Conservation (phyloP, 64 coral and sea anemone species). For the Stichodactyla mertensii region DNA sequence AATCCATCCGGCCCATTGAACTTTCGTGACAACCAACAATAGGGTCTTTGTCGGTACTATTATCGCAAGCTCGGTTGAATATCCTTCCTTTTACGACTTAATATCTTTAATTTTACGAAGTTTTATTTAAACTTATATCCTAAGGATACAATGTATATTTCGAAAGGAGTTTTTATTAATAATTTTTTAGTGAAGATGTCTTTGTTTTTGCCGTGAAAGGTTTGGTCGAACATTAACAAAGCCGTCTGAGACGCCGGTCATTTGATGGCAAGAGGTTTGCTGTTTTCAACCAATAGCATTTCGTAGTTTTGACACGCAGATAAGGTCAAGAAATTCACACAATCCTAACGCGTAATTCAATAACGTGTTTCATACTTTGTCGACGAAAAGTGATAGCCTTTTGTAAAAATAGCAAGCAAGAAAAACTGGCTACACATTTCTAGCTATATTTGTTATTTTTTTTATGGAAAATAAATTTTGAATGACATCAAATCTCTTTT, state of each 20-base stretch:
- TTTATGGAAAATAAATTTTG: not conserved
- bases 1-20: conserved; percentile 1
- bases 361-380: not conserved
- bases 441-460: not conserved
- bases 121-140: not conserved
- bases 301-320: not conserved
- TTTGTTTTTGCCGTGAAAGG: not conserved
- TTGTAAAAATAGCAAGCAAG: not conserved
- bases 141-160: not conserved
- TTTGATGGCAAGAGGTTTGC: not conserved
- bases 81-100: not conserved
- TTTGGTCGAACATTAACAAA: not conserved
- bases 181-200: not conserved
- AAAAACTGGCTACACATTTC: not conserved
- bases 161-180: not conserved
- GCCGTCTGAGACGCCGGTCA: conserved; percentile 1
- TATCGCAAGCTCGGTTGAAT: not conserved
- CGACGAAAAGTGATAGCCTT: not conserved
- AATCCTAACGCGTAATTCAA: not conserved
- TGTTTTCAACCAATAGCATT: not conserved
- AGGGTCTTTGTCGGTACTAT: not conserved
- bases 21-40: conserved; percentile 26
- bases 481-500: too few relatives aligned
- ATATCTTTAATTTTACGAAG: not conserved
- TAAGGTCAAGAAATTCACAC: not conserved